A percentile compares a stretch with the other conserved stretches of the same genome.
phyloP scores from a whole-genome alignment of 2,113 vertebrate species.

The Myocastor coypus region DNA sequence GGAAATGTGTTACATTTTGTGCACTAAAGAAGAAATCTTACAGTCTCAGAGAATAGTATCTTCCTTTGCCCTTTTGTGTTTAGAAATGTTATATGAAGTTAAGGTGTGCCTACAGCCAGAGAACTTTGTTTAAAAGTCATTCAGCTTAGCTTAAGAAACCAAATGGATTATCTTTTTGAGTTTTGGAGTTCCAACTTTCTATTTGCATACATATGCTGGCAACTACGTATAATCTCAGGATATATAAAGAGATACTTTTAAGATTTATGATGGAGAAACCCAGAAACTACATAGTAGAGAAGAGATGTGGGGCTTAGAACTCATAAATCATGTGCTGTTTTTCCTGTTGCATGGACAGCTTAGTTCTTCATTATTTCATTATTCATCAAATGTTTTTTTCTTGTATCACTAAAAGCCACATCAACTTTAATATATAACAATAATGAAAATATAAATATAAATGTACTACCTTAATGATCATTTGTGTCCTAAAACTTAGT shows the following conservation, averaged over 20 bases:
- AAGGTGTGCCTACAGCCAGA: background rate
- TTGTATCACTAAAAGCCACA: conserved; percentile 34
- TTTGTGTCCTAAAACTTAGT: conserved; percentile 28
- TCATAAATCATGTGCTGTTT: background rate
- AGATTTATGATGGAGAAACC: conserved; percentile 28
- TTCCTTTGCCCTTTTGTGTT: accelerated
- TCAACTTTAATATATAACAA: background rate
- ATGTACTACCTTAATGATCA: background rate
- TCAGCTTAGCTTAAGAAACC: background rate
- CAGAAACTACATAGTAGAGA: background rate
- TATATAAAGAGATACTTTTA: conserved; percentile 51
- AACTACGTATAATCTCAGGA: background rate
- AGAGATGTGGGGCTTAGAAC: background rate
- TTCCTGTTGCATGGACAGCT: background rate
- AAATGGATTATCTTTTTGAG: background rate
- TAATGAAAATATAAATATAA: conserved; percentile 41
- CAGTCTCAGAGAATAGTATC: background rate
- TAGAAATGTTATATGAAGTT: background rate
- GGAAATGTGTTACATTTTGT: background rate
- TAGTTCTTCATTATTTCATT: conserved; percentile 54
- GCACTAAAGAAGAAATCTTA: background rate
- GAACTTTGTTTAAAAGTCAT: background rate
- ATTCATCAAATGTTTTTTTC: background rate
- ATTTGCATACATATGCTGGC: background rate
- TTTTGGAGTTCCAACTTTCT: background rate